phyloP scores from a whole-genome alignment of 2,113 vertebrate species.

The Pithys albifrons region DNA sequence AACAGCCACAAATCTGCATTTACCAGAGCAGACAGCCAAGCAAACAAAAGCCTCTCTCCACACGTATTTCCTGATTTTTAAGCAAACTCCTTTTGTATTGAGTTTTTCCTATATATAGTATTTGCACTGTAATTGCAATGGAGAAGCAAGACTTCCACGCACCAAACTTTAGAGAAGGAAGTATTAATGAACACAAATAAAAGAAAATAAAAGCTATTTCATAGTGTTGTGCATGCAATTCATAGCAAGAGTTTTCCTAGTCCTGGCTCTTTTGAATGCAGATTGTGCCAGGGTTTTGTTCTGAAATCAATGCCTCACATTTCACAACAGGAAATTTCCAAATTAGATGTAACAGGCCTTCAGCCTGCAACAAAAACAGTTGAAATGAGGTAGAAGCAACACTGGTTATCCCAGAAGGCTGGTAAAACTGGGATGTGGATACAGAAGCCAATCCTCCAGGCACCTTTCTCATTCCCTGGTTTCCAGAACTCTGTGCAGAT shows the following conservation, averaged over 20 bases:
- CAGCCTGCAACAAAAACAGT: not conserved
- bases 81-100: not conserved
- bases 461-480: not conserved
- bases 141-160: not conserved
- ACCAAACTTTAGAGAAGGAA: not conserved
- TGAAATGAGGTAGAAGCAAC: not conserved
- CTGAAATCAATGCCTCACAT: not conserved
- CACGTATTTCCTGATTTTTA: not conserved
- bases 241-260: not conserved
- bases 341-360: not conserved
- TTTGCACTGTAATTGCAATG: not conserved
- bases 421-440: not conserved
- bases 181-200: not conserved
- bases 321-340: not conserved
- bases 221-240: not conserved
- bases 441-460: not conserved
- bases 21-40: not conserved
- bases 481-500: not conserved
- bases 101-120: not conserved
- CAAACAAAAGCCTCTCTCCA: not conserved
- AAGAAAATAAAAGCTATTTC: not conserved
- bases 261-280: not conserved
- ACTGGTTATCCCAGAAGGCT: not conserved
- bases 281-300: not conserved
- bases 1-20: not conserved